Evolutionary conservation across 1,140 invertebrate species (phyloP).

Genomic region (Dolichoris vasculosae): DNA sequence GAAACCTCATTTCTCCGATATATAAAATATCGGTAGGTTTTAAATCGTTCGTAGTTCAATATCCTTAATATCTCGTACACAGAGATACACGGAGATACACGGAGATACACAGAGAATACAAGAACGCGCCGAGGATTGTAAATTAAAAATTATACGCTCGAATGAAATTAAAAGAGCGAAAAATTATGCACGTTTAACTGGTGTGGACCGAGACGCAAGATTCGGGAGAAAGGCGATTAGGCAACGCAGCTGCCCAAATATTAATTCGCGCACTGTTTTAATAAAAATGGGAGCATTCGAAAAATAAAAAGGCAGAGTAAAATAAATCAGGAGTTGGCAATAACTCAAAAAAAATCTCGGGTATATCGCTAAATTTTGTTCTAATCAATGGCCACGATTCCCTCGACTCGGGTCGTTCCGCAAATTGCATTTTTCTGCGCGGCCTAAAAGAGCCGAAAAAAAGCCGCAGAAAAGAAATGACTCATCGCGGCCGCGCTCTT

Average conservation of each 20-base stretch:
- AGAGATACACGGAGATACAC: too few species aligned
- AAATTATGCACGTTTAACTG: background rate
- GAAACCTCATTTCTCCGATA: too few species aligned
- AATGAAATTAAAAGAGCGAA: background rate
- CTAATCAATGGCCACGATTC: conserved; percentile 39
- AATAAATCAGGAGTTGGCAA: background rate
- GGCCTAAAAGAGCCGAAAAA: conserved; percentile 24
- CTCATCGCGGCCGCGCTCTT: conserved; percentile 35
- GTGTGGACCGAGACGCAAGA: too few species aligned
- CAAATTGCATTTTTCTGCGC: conserved; percentile 47
- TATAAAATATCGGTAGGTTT: background rate
- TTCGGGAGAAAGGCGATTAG: background rate
- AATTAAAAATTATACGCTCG: background rate
- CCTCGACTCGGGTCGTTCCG: background rate
- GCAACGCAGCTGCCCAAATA: background rate
- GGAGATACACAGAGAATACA: background rate
- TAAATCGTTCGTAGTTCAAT: background rate
- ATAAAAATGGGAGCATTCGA: background rate
- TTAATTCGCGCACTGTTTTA: background rate
- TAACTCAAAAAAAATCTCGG: conserved; percentile 36
- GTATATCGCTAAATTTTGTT: conserved; percentile 36
- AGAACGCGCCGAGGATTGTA: background rate
- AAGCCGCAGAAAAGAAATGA: conserved; percentile 47
- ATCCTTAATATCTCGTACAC: background rate
- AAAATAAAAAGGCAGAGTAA: background rate